These are phyloP conservation scores for Dryoscopus gambensis DNA, from an alignment of 2,113 vertebrate genomes.

Conservation along the genomic window DNA sequence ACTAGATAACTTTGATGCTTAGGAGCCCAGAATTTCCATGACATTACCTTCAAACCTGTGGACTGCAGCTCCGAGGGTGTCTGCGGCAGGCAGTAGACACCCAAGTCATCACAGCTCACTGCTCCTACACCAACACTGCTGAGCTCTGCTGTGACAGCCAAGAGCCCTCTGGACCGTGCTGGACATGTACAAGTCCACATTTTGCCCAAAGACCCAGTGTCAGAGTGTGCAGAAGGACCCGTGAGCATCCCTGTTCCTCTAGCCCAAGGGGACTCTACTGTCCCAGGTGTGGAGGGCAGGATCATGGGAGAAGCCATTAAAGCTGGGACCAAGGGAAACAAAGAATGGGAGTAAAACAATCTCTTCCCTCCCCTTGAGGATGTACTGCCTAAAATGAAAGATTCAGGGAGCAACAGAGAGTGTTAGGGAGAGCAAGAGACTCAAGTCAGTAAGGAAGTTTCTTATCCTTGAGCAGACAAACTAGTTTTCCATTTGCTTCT, in stretches of 20 bases:
- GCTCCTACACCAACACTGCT: neutral
- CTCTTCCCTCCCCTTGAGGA: neutral
- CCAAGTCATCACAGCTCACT: neutral
- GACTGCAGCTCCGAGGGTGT: accelerated
- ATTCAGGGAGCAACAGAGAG: neutral
- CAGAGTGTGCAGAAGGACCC: neutral
- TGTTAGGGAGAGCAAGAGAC: neutral
- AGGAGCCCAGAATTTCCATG: neutral
- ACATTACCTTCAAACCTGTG: neutral
- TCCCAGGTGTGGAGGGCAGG: neutral
- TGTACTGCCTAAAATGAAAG: neutral
- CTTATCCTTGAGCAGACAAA: neutral
- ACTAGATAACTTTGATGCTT: neutral
- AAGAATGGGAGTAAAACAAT: neutral
- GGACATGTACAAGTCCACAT: accelerated
- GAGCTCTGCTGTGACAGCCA: neutral
- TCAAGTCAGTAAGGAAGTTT: neutral
- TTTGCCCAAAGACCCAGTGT: accelerated
- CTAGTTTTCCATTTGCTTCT: neutral
- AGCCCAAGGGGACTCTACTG: neutral
- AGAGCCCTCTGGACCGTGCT: neutral
- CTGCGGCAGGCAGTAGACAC: neutral
- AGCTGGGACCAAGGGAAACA: neutral
- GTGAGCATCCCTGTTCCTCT: neutral
- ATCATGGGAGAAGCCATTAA: neutral